Evolutionary conservation across 2,113 vertebrate species (phyloP).

Genomic region (Phyllostomus discolor): DNA sequence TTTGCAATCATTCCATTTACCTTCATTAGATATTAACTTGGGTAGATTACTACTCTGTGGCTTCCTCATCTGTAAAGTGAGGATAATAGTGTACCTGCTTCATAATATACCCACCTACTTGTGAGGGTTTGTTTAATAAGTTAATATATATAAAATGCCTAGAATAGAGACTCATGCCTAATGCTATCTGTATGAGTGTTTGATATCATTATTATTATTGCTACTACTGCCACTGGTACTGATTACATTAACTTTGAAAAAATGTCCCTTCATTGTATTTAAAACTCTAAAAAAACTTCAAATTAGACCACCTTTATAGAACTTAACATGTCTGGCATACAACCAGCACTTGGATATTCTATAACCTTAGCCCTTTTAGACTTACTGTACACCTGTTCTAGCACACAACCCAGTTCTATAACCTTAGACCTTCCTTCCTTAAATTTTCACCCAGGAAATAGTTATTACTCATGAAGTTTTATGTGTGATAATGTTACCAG

Average conservation of each 20-base stretch:
- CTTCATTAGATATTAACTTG: background rate
- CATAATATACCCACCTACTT: background rate
- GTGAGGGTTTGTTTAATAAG: background rate
- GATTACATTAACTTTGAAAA: background rate
- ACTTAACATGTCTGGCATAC: background rate
- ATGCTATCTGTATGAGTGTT: background rate
- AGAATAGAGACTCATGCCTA: background rate
- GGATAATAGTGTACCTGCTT: background rate
- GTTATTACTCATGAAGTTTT: background rate
- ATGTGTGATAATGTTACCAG: background rate
- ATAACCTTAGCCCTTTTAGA: background rate
- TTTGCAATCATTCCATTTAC: background rate
- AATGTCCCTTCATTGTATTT: background rate
- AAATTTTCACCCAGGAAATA: background rate
- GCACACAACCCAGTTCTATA: background rate
- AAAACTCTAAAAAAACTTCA: background rate
- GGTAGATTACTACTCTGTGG: background rate
- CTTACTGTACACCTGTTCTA: background rate
- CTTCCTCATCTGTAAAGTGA: conserved; percentile 6
- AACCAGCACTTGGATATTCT: background rate
- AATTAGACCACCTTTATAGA: background rate
- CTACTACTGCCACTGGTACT: background rate
- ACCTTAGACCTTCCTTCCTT: background rate
- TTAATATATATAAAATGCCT: background rate
- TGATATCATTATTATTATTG: background rate